A percentile compares a stretch with the other conserved stretches of the same genome.
Conservation (phyloP, 2,888 invertebrate species). For the Pseudanteris insignis region DNA sequence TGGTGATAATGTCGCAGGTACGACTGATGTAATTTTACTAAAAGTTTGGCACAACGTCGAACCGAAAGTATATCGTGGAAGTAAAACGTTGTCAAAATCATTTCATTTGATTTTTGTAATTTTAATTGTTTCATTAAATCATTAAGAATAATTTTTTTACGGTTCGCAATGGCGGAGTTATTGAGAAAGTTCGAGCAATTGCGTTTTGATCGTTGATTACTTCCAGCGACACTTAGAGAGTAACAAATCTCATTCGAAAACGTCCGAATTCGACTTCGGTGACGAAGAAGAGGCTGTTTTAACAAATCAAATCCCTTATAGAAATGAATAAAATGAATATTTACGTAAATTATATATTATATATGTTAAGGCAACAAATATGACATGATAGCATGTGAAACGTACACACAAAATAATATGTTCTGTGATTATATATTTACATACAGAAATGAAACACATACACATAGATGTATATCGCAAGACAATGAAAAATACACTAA, state of each 20-base stretch:
- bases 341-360: constrained; percentile 40
- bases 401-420: constrained; percentile 59
- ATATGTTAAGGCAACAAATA: constrained; percentile 40
- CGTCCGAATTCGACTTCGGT: constrained; percentile 43
- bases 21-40: constrained; percentile 36
- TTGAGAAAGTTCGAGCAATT: no score
- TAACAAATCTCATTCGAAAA: constrained; percentile 38
- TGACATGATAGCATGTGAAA: constrained; percentile 48
- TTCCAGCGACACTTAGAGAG: constrained; percentile 27
- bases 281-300: constrained; percentile 58
- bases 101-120: not conserved
- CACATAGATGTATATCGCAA: constrained; percentile 31
- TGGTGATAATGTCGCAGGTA: constrained; percentile 30
- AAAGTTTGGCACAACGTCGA: constrained; percentile 7
- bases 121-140: not conserved
- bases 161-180: no score
- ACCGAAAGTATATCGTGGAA: constrained; percentile 28
- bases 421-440: constrained; percentile 60
- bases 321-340: constrained; percentile 38
- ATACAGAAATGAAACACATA: constrained; percentile 34
- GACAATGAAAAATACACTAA: constrained; percentile 21
- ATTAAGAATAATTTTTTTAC: constrained; percentile 4
- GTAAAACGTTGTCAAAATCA: constrained; percentile 12
- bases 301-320: constrained; percentile 60
- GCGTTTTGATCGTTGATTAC: constrained; percentile 28